phyloP scores from a whole-genome alignment of 2,797 vertebrate genomes.

The Intellagama lesueurii region DNA sequence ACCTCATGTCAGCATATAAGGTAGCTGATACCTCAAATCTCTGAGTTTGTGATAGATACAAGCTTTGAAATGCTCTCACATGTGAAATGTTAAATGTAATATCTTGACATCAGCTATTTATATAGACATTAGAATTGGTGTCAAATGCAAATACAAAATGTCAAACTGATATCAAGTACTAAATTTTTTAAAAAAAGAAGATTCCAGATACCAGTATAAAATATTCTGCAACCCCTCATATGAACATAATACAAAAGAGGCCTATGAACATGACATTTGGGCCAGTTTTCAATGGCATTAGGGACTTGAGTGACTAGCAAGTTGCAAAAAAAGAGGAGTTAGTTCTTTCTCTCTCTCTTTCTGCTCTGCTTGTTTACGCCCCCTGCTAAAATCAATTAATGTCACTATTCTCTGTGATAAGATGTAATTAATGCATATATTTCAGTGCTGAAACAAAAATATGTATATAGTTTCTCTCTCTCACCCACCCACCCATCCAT shows the following conservation, averaged over 20 bases:
- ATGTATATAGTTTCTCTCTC: too few relatives aligned
- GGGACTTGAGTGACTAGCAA: background rate
- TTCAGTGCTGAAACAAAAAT: too few relatives aligned
- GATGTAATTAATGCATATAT: conserved; percentile 15
- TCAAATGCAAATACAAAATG: background rate
- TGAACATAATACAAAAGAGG: background rate
- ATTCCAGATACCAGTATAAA: background rate
- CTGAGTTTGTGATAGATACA: too few relatives aligned
- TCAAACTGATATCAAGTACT: background rate
- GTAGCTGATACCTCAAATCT: too few relatives aligned
- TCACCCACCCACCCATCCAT: background rate
- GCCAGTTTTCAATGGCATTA: background rate
- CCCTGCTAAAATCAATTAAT: conserved; percentile 1
- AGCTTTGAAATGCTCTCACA: background rate
- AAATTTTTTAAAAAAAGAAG: background rate
- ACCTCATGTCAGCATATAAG: background rate
- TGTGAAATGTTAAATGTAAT: background rate
- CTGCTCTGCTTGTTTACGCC: background rate
- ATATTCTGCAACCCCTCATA: background rate
- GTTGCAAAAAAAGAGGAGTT: background rate
- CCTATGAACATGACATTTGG: background rate
- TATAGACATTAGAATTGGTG: background rate
- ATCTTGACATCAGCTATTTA: background rate
- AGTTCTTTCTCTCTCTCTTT: background rate
- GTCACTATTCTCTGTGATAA: conserved; percentile 8